phyloP scores from a whole-genome alignment of 2,113 vertebrate genomes.

The Cavia aperea region DNA sequence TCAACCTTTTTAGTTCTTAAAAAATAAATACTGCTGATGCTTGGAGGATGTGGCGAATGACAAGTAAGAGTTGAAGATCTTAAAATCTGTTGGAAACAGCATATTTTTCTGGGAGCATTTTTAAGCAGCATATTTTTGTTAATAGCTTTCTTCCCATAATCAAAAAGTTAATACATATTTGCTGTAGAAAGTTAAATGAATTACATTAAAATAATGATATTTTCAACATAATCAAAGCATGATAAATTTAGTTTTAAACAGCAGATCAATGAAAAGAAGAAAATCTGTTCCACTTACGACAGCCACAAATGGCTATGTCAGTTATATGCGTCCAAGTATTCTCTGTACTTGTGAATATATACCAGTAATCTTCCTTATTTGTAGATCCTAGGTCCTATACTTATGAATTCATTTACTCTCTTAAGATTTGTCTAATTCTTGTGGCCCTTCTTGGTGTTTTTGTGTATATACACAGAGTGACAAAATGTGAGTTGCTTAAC shows the following conservation, averaged over 20 bases:
- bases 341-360: fast-evolving
- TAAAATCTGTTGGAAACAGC: not conserved
- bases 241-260: not conserved
- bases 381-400: no score
- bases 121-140: not conserved
- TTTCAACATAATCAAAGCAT: not conserved
- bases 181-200: not conserved
- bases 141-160: not conserved
- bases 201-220: not conserved
- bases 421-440: not conserved
- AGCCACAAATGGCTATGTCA: not conserved
- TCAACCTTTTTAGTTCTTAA: not conserved
- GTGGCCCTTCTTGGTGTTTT: not conserved
- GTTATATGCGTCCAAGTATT: not conserved
- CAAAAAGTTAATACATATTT: not conserved
- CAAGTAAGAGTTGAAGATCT: not conserved
- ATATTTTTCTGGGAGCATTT: not conserved
- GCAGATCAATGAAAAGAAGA: not conserved
- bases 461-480: not conserved
- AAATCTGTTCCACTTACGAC: not conserved
- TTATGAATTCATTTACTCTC: not conserved
- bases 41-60: not conserved
- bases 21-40: not conserved
- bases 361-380: not conserved
- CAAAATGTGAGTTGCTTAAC: not conserved